phyloP scores from a whole-genome alignment of 2,113 vertebrate species.

The Ariopsis seemanni region DNA sequence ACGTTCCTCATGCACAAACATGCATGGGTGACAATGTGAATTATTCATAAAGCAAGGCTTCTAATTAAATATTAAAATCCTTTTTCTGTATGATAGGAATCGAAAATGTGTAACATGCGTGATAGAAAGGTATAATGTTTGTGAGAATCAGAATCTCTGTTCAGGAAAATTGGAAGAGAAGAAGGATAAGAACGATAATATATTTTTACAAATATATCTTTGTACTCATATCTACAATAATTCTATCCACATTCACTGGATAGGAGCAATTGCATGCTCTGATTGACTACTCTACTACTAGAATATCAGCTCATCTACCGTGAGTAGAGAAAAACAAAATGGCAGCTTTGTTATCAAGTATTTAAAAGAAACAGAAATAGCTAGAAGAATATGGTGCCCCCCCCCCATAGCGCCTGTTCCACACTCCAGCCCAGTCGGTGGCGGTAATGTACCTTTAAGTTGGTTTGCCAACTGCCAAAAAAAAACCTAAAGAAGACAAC shows the following conservation, averaged over 20 bases:
- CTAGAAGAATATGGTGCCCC: too few relatives aligned
- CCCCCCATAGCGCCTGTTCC: too few relatives aligned
- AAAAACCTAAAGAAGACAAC: neutral
- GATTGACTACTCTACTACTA: too few relatives aligned
- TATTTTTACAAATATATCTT: neutral
- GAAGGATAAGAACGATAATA: neutral
- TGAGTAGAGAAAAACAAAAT: too few relatives aligned
- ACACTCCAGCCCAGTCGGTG: too few relatives aligned
- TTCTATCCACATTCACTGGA: too few relatives aligned
- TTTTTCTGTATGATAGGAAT: neutral
- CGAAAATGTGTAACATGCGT: neutral
- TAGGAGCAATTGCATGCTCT: too few relatives aligned
- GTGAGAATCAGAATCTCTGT: neutral
- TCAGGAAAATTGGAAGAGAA: neutral
- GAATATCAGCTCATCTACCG: too few relatives aligned
- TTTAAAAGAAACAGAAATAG: too few relatives aligned
- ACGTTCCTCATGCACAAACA: neutral
- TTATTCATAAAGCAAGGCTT: neutral
- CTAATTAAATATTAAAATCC: slow-evolving; percentile 27
- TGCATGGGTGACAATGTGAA: neutral
- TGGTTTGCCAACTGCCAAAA: too few relatives aligned
- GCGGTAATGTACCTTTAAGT: too few relatives aligned
- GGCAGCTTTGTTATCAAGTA: too few relatives aligned
- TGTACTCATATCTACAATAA: neutral
- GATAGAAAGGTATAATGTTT: neutral